Percentiles rank a stretch among this genome's conserved stretches.
phyloP scores from a whole-genome alignment of 2,888 invertebrate species.

The Tribolium freemani region DNA sequence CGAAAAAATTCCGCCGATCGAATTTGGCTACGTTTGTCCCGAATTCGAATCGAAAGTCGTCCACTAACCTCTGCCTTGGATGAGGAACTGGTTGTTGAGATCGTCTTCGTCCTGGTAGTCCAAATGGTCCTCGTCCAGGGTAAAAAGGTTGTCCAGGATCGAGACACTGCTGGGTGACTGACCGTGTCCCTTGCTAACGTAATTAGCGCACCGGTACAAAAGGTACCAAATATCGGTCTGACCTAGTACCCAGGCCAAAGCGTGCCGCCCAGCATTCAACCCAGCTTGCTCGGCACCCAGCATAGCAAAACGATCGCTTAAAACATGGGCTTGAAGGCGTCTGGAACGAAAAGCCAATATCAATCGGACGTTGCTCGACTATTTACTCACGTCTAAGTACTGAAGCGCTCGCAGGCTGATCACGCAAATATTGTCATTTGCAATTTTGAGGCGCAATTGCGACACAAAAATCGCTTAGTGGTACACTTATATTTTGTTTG shows the following conservation, averaged over 20 bases:
- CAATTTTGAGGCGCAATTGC: neutral
- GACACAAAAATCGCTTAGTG: neutral
- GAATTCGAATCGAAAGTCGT: neutral
- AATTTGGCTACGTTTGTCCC: too few relatives aligned
- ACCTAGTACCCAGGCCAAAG: constrained; percentile 74
- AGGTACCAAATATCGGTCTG: constrained; percentile 75
- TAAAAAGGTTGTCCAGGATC: constrained; percentile 79
- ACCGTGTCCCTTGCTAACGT: constrained; percentile 67
- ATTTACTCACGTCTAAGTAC: neutral
- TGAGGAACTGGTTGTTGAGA: constrained; percentile 38
- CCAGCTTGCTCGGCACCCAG: constrained; percentile 62
- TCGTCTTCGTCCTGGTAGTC: constrained; percentile 49
- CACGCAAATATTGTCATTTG: constrained; percentile 48
- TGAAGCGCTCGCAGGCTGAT: neutral
- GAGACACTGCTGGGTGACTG: constrained; percentile 70
- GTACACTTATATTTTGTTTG: neutral
- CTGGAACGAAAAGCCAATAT: neutral
- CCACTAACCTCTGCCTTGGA: constrained; percentile 42
- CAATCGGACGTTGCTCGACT: neutral
- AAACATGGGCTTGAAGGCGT: neutral
- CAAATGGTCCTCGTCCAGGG: constrained; percentile 67
- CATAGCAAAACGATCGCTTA: constrained; percentile 52
- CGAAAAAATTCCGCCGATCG: too few relatives aligned
- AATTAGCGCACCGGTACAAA: constrained; percentile 75
- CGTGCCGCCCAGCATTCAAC: constrained; percentile 62